phyloP scores from a whole-genome alignment of 2,113 vertebrate genomes.

The Mionectes macconnelli region DNA sequence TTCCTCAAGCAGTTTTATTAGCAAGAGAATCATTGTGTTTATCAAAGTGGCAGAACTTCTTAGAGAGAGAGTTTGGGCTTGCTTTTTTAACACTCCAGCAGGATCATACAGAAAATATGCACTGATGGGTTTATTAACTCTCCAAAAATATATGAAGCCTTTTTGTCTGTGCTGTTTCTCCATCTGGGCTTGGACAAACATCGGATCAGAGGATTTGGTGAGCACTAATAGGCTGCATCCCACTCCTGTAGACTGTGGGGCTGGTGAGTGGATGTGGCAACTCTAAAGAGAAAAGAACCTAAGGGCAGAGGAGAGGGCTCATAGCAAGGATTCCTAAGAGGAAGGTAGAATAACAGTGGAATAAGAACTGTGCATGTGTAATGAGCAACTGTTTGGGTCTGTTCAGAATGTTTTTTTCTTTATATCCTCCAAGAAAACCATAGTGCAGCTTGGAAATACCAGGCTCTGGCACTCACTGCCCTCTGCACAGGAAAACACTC shows the following conservation, averaged over 20 bases:
- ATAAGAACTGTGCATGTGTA: not conserved
- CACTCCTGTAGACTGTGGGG: not conserved
- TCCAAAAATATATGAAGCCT: not conserved
- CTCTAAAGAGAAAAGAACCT: not conserved
- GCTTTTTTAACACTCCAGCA: not conserved
- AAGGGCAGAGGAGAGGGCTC: not conserved
- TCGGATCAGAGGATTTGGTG: not conserved
- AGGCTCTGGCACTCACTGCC: not conserved
- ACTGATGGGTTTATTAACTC: not conserved
- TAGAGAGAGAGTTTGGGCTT: not conserved
- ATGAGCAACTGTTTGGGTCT: not conserved
- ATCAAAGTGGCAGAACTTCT: not conserved
- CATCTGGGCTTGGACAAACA: not conserved
- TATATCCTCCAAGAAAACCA: not conserved
- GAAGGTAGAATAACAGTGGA: not conserved
- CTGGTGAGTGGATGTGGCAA: not conserved
- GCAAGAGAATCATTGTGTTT: not conserved
- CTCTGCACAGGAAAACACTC: not conserved
- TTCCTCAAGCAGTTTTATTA: not conserved
- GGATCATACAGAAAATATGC: not conserved
- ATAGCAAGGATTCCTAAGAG: not conserved
- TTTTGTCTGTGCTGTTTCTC: not conserved
- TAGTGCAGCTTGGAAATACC: not conserved
- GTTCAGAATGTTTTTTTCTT: not conserved
- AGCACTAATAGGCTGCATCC: not conserved